Evolutionary conservation across 2,888 invertebrate genomes (phyloP).

Genomic region (Cantharis lateralis): DNA sequence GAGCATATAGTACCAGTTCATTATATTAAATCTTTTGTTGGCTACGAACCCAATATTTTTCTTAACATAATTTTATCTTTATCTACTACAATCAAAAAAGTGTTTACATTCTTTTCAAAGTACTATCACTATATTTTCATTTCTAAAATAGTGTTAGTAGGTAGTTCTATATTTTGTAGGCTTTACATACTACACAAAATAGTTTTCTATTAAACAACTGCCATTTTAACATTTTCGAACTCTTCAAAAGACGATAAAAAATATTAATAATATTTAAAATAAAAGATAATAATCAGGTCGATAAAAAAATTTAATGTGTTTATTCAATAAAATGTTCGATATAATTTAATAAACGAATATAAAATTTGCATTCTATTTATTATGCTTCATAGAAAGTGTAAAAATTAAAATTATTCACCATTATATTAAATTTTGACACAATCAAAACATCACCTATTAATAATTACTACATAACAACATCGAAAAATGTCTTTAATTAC

Average conservation of each 20-base stretch:
- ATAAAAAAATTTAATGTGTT: not conserved
- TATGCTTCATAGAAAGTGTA: not conserved
- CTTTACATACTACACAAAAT: not conserved
- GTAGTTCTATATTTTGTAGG: not conserved
- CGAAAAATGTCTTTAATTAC: no score
- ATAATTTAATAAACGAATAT: not conserved
- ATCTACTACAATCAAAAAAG: not conserved
- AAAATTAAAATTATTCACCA: not conserved
- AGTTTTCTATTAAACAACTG: not conserved
- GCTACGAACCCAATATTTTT: slow-evolving; percentile 22
- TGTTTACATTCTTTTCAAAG: not conserved
- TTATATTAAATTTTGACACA: not conserved
- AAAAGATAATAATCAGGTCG: not conserved
- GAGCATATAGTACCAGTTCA: slow-evolving; percentile 11
- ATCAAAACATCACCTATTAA: not conserved
- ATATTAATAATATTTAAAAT: not conserved
- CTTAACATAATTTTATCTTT: slow-evolving; percentile 18
- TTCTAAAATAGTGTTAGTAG: not conserved
- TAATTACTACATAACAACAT: not conserved
- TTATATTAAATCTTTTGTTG: slow-evolving; percentile 1
- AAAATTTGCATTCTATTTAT: not conserved
- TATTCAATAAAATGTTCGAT: not conserved
- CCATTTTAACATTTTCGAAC: not conserved
- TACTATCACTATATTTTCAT: not conserved
- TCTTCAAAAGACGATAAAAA: not conserved